These are phyloP conservation scores for Himantopus leucocephalus DNA, from an alignment of 2,113 vertebrate genomes.

Conservation along the genomic window DNA sequence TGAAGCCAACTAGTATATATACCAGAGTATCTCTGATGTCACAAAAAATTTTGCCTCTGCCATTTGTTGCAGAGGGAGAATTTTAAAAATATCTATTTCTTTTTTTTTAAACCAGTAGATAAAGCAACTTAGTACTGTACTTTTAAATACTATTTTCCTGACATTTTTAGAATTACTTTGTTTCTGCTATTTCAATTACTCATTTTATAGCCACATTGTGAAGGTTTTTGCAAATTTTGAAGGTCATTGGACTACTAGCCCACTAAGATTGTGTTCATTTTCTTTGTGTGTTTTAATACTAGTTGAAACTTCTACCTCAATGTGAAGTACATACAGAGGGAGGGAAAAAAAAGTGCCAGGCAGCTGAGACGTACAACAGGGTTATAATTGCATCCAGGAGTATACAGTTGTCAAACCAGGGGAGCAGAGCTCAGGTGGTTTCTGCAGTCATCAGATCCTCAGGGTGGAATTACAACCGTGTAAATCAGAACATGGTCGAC, in stretches of 20 bases:
- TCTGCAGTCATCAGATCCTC: neutral
- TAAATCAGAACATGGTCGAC: neutral
- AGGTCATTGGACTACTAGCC: neutral
- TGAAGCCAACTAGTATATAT: neutral
- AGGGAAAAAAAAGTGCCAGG: neutral
- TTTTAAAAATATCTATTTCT: neutral
- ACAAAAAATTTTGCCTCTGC: neutral
- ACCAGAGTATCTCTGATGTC: neutral
- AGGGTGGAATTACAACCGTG: neutral
- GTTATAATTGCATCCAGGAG: neutral
- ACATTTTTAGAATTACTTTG: neutral
- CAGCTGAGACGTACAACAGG: neutral
- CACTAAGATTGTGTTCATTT: neutral
- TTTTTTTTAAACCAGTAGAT: neutral
- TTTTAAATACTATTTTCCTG: neutral
- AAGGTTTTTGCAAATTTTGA: neutral
- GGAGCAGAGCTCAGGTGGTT: neutral
- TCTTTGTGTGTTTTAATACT: neutral
- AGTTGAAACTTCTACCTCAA: conserved; percentile 50
- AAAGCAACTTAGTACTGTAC: neutral
- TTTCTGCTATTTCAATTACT: neutral
- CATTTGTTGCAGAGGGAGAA: neutral
- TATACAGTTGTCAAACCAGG: neutral
- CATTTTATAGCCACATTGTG: neutral
- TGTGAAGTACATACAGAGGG: neutral